Base-by-base conservation (phyloP, 2,888 invertebrate genomes). In the Gastracanthus pulcherrimus region DNA sequence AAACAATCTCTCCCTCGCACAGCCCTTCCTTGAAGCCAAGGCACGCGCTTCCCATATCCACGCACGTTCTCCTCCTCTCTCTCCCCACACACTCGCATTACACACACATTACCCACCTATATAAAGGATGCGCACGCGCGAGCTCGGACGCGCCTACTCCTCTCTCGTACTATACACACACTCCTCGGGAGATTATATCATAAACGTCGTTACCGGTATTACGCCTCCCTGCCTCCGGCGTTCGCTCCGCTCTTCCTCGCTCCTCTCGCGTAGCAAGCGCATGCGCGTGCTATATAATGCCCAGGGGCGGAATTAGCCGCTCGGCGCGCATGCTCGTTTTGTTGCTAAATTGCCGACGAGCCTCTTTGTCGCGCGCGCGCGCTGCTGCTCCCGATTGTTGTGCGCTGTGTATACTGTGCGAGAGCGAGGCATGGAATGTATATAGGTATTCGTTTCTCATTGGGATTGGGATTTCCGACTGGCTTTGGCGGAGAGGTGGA, bases 191-290 rank as follows among this genome's bases (percentile, higher is more conserved):
- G 89, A 89, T 89, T 89, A 89, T 89, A 89, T 89, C 89, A 87
- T 89, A 89, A 89, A 87, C 85, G 89, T 89, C 88, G 87, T 88
- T 88, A 89, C 89, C 82, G n/a, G 87, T 87, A 87, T 89, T 89
- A 89, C 89, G 89, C 88, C 86, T 86, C 85, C 79, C 19, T 19
- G 58, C 60, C 71, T 34, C 62, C 82, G 72, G 70, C 64, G 72
- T n/a, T n/a, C 36, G 51, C 48, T 16, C 11, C 34, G 7, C 34
- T n/a, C 9, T 13, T 86, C 72, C 80, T 80, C 81, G 82, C 84
- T 83, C 71, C 80, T 55, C n/a, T n/a, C n/a, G n/a, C n/a, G n/a
- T n/a, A n/a, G 51, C 51, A 75, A 83, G n/a, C 81, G 77, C 70
- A 26, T 36, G 23, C 62, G 80, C 60, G 41, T 5, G 29, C 45